These are phyloP conservation scores for Nymphalis polychloros DNA, from an alignment of 2,888 invertebrate genomes.

Conservation along the genomic window DNA sequence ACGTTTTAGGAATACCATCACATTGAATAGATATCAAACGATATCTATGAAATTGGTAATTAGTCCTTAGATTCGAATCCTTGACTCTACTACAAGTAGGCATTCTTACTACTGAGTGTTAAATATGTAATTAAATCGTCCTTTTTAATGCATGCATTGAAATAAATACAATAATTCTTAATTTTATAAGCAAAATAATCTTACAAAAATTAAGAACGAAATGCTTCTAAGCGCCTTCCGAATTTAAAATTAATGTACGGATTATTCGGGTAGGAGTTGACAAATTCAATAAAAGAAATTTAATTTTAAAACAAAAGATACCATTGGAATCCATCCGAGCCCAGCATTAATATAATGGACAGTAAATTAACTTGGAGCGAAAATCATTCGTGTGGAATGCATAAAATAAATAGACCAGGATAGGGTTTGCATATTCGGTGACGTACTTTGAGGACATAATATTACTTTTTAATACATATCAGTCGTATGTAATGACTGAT, in stretches of 20 bases:
- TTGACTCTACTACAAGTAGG: too few relatives aligned
- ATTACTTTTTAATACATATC: not conserved
- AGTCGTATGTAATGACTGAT: not conserved
- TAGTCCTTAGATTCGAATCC: too few relatives aligned
- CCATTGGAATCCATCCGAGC: slow-evolving; percentile 40
- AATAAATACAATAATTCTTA: not conserved
- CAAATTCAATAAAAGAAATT: slow-evolving; percentile 61
- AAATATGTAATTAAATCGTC: too few relatives aligned
- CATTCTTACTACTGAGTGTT: too few relatives aligned
- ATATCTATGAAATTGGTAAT: too few relatives aligned
- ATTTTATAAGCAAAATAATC: not conserved
- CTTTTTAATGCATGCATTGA: too few relatives aligned
- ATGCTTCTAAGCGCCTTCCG: slow-evolving; percentile 19
- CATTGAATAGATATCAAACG: too few relatives aligned
- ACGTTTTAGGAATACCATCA: too few relatives aligned
- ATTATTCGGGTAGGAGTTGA: slow-evolving; percentile 43
- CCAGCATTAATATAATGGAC: slow-evolving; percentile 58
- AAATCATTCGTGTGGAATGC: slow-evolving; percentile 56
- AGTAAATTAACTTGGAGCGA: slow-evolving; percentile 58
- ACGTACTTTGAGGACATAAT: not conserved
- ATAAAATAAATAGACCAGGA: slow-evolving; percentile 59
- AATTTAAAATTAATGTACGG: slow-evolving; percentile 50
- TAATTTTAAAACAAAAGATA: slow-evolving; percentile 55
- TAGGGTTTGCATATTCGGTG: slow-evolving; percentile 15
- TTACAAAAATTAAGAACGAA: slow-evolving; percentile 9